Conservation (phyloP, 2,797 vertebrate species). For the Carduelis carduelis region DNA sequence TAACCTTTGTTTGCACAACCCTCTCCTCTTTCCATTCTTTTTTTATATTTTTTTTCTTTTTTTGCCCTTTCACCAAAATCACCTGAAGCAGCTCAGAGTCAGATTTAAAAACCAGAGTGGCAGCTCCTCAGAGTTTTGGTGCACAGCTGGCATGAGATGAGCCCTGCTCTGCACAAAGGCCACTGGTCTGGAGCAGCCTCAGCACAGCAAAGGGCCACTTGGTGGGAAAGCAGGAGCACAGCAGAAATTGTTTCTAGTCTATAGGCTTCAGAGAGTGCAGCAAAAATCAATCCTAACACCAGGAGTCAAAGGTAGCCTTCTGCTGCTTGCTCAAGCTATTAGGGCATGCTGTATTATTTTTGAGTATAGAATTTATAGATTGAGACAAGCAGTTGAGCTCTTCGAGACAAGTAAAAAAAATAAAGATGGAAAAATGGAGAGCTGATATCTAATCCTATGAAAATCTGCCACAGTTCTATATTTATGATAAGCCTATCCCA, state of each 20-base stretch:
- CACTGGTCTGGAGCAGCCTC: not conserved
- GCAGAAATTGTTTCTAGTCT: not conserved
- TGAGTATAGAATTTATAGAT: not conserved
- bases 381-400: not conserved
- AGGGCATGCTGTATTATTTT: not conserved
- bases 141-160: not conserved
- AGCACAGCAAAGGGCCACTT: not conserved
- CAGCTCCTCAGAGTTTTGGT: not conserved
- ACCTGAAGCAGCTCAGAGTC: not conserved
- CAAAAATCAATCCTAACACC: not conserved
- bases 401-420: not conserved
- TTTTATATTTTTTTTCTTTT: not conserved
- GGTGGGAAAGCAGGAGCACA: not conserved
- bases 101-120: not conserved
- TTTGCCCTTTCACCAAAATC: not conserved
- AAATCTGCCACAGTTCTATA: constrained; percentile 41
- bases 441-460: not conserved
- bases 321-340: not conserved
- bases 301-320: not conserved
- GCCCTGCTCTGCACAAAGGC: not conserved
- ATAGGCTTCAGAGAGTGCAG: not conserved
- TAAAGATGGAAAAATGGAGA: not conserved
- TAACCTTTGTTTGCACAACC: not conserved
- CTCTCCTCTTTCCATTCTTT: not conserved
- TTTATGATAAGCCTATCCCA: constrained; percentile 38